Conservation (phyloP, 1,140 invertebrate genomes). For the Drosophila leontia region DNA sequence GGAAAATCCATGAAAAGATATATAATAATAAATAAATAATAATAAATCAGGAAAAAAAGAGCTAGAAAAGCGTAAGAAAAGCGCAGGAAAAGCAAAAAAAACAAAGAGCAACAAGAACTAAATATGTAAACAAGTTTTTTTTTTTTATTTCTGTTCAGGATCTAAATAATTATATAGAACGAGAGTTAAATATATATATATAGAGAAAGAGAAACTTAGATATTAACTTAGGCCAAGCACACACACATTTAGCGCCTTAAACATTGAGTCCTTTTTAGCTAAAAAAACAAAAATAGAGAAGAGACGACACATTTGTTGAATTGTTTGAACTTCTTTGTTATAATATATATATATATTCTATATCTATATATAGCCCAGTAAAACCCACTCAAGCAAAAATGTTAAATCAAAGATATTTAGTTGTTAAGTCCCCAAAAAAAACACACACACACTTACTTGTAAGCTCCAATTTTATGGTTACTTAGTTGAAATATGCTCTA, state of each 20-base stretch:
- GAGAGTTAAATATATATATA: constrained; percentile 25
- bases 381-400: constrained; percentile 74
- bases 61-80: constrained; percentile 6
- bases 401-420: constrained; percentile 80
- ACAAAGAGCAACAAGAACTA: constrained; percentile 30
- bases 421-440: constrained; percentile 35
- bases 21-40: constrained; percentile 1
- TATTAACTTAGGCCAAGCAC: constrained; percentile 24
- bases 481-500: constrained; percentile 43
- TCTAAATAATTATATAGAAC: constrained; percentile 27
- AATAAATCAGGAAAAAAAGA: constrained; percentile 18
- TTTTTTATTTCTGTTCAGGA: constrained; percentile 29
- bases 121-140: constrained; percentile 11
- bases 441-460: constrained; percentile 28
- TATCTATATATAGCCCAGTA: constrained; percentile 40
- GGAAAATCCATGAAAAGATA: constrained; percentile 23
- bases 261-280: constrained; percentile 70
- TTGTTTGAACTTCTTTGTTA: constrained; percentile 71
- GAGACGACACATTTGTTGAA: constrained; percentile 48
- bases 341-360: constrained; percentile 48
- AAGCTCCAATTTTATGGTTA: constrained; percentile 31
- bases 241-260: constrained; percentile 72
- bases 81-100: constrained; percentile 20
- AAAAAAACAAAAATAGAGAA: constrained; percentile 27
- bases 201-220: constrained; percentile 26